These are phyloP conservation scores for Muricea muricata DNA, from an alignment of 92 coral and sea anemone species.

Conservation along the genomic window DNA sequence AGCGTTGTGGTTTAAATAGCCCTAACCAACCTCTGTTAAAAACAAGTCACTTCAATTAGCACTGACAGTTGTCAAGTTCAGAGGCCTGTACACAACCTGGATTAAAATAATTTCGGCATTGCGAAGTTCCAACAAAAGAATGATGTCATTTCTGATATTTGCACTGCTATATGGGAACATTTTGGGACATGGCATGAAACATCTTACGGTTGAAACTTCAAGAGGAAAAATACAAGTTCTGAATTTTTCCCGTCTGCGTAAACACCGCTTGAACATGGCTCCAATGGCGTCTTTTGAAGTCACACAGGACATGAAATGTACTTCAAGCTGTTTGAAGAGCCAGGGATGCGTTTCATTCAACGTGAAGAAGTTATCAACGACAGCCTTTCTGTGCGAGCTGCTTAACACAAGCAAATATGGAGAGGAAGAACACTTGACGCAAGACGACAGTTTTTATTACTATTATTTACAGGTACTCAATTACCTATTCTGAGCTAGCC, in stretches of 20 bases:
- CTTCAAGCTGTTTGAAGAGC: background rate
- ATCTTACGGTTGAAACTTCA: background rate
- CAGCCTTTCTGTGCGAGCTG: constrained; percentile 21
- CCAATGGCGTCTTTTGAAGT: constrained; percentile 4
- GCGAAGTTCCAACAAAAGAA: no score
- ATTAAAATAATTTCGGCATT: no score
- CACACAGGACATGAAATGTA: background rate
- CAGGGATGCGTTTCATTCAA: constrained; percentile 19
- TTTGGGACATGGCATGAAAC: no score
- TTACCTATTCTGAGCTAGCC: no score
- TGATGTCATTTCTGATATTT: no score
- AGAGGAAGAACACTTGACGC: background rate
- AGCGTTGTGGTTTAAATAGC: no score
- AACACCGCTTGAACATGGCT: background rate
- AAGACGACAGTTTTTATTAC: constrained; percentile 3
- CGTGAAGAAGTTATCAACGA: background rate
- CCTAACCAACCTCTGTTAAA: no score
- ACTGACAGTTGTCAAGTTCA: no score
- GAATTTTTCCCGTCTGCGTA: background rate
- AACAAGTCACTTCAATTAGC: no score
- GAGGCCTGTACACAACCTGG: no score
- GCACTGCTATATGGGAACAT: no score
- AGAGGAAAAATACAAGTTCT: background rate
- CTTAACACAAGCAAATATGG: background rate
- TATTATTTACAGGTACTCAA: constrained; percentile 30